phyloP scores from a whole-genome alignment of 2,113 vertebrate species.

The Trichechus manatus region DNA sequence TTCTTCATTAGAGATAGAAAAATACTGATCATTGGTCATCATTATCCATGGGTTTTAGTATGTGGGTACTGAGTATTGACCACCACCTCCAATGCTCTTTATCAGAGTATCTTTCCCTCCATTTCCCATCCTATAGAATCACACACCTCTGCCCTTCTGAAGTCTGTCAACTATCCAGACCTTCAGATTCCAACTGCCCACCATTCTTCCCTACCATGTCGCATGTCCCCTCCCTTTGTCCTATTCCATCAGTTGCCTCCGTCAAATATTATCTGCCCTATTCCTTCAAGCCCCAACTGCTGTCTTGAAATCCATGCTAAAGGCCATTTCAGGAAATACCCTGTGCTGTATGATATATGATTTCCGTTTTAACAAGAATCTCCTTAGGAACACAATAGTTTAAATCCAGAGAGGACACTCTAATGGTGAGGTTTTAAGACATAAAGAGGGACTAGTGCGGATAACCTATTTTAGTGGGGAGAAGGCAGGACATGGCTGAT shows the following conservation, averaged over 20 bases:
- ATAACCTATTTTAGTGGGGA: background rate
- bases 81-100: background rate
- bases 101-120: background rate
- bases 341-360: background rate
- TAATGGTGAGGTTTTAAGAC: background rate
- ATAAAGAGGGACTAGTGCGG: background rate
- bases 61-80: background rate
- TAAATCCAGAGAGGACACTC: slow-evolving; percentile 19
- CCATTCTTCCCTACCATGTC: background rate
- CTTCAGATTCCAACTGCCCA: background rate
- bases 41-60: background rate
- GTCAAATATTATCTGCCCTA: background rate
- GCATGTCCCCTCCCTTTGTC: background rate
- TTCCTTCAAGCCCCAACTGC: background rate
- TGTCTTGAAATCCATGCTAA: slow-evolving; percentile 11
- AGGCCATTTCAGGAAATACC: background rate
- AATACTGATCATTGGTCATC: background rate
- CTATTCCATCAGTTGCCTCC: background rate
- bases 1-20: background rate
- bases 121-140: background rate
- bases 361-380: background rate
- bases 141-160: background rate
- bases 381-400: background rate
- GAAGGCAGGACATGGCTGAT: background rate
- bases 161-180: background rate